These are phyloP conservation scores for Drepana arcuata DNA, from an alignment of 1,140 invertebrate species.

Conservation along the genomic window DNA sequence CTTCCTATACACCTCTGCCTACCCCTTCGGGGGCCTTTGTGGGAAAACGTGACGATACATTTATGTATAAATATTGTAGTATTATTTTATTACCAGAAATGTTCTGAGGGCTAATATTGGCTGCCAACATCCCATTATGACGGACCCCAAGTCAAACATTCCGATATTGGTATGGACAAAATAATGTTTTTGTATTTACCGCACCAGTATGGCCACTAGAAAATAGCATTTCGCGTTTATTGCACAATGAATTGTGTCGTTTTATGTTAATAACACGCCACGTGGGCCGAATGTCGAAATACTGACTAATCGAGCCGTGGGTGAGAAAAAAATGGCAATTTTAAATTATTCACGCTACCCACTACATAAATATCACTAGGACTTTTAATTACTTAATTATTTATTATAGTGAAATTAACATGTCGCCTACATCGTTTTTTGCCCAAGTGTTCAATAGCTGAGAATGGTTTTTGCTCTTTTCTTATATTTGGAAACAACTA, in stretches of 20 bases:
- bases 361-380: slow-evolving; percentile 48
- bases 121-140: no score
- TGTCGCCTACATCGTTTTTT: slow-evolving; percentile 6
- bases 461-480: no score
- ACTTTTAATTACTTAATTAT: slow-evolving; percentile 61
- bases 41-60: no score
- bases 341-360: slow-evolving; percentile 65
- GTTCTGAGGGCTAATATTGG: no score
- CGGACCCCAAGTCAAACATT: no score
- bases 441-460: no score
- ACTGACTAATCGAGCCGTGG: slow-evolving; percentile 63
- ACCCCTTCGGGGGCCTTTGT: no score
- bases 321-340: slow-evolving; percentile 65
- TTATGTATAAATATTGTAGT: no score
- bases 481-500: slow-evolving; percentile 18
- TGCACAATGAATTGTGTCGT: slow-evolving; percentile 60
- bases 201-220: slow-evolving; percentile 40
- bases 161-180: slow-evolving; percentile 17
- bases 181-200: slow-evolving; percentile 31
- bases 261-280: slow-evolving; percentile 61
- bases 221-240: slow-evolving; percentile 59
- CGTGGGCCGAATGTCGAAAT: slow-evolving; percentile 60
- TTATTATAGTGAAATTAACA: slow-evolving; percentile 25
- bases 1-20: no score
- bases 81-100: no score